Percentiles rank a stretch among this genome's conserved stretches.
phyloP scores from a whole-genome alignment of 1,140 invertebrate genomes.

The Conus betulinus region DNA sequence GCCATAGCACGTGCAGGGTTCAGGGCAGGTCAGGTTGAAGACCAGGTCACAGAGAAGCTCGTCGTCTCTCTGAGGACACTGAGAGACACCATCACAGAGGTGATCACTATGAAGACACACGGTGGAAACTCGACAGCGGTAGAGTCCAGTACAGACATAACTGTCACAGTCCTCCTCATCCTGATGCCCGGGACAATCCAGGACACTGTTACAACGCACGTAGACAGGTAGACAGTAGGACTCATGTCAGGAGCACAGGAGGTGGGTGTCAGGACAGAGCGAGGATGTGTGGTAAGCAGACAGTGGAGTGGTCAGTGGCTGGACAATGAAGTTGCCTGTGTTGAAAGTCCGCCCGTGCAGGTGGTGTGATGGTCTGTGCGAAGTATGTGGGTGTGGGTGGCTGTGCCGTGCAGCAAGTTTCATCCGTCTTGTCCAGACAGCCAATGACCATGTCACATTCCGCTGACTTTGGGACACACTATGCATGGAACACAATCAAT shows the following conservation, averaged over 20 bases:
- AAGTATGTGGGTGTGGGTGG: too few species aligned
- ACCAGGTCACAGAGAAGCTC: not conserved
- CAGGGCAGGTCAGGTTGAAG: not conserved
- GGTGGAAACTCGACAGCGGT: constrained; percentile 1
- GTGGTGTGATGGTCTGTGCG: not conserved
- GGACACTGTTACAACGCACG: not conserved
- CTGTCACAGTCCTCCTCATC: not conserved
- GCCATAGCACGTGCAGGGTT: not conserved
- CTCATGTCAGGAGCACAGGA: not conserved
- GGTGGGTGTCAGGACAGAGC: not conserved
- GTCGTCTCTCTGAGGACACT: constrained; percentile 8
- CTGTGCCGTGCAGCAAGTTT: not conserved
- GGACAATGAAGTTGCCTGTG: not conserved
- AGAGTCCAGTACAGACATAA: not conserved
- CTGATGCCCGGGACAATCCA: not conserved
- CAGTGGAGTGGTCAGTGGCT: not conserved
- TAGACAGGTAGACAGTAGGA: constrained; percentile 1
- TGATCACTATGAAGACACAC: not conserved
- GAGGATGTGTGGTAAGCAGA: not conserved
- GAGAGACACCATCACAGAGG: not conserved
- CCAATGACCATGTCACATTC: too few species aligned
- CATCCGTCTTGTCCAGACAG: not conserved
- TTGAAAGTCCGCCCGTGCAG: not conserved
- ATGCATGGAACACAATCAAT: too few species aligned
- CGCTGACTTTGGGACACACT: too few species aligned